These are phyloP conservation scores for Drosophila mayaguana DNA, from an alignment of 2,888 invertebrate species.

Conservation along the genomic window DNA sequence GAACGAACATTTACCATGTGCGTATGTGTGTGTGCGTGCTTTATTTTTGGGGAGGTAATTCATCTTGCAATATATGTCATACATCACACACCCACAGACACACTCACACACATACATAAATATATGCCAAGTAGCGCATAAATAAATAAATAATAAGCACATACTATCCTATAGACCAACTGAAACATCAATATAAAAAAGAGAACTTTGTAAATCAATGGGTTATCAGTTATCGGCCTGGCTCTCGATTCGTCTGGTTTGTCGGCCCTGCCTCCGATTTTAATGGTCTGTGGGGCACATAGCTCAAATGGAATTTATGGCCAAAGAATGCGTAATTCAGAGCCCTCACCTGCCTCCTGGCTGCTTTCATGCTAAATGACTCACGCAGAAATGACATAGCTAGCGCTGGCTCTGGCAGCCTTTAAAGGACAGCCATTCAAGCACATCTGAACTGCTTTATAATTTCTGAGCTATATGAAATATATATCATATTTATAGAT, in stretches of 20 bases:
- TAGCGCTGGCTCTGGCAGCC: neutral
- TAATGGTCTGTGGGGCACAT: constrained; percentile 10
- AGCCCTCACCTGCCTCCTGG: neutral
- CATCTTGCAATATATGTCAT: constrained; percentile 64
- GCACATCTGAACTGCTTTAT: neutral
- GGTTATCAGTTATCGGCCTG: constrained; percentile 19
- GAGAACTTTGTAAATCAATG: constrained; percentile 23
- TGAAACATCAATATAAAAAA: constrained; percentile 5
- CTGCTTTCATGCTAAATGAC: constrained; percentile 30
- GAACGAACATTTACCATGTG: constrained; percentile 19
- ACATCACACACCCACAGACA: constrained; percentile 37
- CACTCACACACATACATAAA: neutral
- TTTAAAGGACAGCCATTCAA: neutral
- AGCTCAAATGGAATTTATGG: constrained; percentile 18
- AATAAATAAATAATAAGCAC: constrained; percentile 29
- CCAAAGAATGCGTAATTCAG: constrained; percentile 10
- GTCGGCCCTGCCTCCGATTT: neutral
- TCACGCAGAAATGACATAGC: constrained; percentile 45
- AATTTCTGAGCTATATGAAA: too few species aligned
- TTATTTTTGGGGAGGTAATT: constrained; percentile 70
- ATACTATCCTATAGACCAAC: neutral
- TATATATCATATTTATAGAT: neutral
- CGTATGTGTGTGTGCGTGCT: constrained; percentile 16
- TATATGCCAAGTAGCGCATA: constrained; percentile 13
- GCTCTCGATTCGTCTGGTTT: constrained; percentile 10